Base-by-base conservation (phyloP, 2,113 vertebrate species). In the Dicentrarchus labrax region DNA sequence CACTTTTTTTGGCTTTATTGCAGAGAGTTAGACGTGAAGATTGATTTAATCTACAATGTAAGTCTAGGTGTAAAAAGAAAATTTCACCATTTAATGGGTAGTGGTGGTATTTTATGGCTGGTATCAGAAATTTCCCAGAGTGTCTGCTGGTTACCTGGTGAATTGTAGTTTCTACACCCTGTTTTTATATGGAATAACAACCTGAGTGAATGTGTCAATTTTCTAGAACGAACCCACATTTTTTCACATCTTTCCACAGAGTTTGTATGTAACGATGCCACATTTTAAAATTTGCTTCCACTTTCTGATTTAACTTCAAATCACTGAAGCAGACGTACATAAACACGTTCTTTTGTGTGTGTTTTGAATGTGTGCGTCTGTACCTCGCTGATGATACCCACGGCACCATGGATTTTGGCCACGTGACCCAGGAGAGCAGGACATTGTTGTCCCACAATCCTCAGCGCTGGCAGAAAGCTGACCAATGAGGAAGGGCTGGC, bases 371-470 rank as follows among this genome's bases (percentile, higher is more conserved):
- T 30, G 72, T 76, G n/a, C 47, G 3, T 75, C 36, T 71, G 12
- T 85, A 94, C 98, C 97, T 99, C 97, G 91, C 96, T 95, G 9
- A 96, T 90, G 6, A 90, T 96, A 36, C 97, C 98, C 45, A 98
- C 96, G n/a, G 96, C 96, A 47, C 97, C 95, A 8, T 97, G 97
- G 93, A 98, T 97, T 91, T 97, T 97, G 4, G 96, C 96, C 17
- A 95, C 94, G 72, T 97, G 96, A 86, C 97, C 97, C 80, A 97
- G 94, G 53, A 98, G 87, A 79, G 81, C 88, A 45, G 97, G 96
- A 36, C 86, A 96, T 73, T 87, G 93, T 80, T 98, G 96, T 9
- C 95, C 96, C 43, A 92, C 82, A 67, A 94, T 95, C 61, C 96
- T 97, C 72, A 99, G 92, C 0, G 22, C 17, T 0, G 97, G 96